Evolutionary conservation across 2,113 vertebrate species (phyloP), one percentile per base, ranked within the genome.

Genomic region (Pachyramphus minor): DNA sequence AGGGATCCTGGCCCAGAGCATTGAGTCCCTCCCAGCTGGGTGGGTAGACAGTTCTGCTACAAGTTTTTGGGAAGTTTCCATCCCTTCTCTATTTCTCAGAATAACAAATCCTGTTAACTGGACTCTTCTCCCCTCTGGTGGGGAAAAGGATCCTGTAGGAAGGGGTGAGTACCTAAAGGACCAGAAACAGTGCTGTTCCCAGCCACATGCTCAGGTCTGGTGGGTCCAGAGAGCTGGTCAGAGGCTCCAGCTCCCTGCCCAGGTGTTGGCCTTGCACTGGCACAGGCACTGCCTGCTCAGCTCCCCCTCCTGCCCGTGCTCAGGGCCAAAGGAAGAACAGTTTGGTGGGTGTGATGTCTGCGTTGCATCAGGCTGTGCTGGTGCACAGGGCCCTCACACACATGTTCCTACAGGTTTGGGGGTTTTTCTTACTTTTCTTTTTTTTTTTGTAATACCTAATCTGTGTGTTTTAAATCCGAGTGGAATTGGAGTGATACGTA

Each of bases 401-500:
- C 0, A n/a, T 5, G 1, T 45, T 66, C n/a, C 42, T 64, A 42
- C 17, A 42, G 8, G 25, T 25, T 12, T 25, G 14, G 4, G 1
- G 5, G 9, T 60, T 30, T 35, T 42, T 37, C 1, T 20, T 14
- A 1, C 31, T 67, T 64, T 74, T 44, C 21, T 55, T 55, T 55
- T 53, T 17, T 55, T 55, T 71, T 71, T 41, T 73, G 30, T 9
- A 23, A 39, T 33, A n/a, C 2, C 1, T 17, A 42, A 37, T 42
- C 75, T 5, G 1, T 9, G 8, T 11, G 11, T 50, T 93, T 59
- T 41, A 74, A 63, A 42, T 15, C 23, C 20, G 19, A 62, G 8
- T 9, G 16, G 4, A 45, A 37, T 5, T 2, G 10, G 49, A 47
- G 55, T 21, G 7, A 14, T 82, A 98, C 98, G 0, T 98, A 99